Conservation (phyloP, 2,888 invertebrate species). For the Drosophila anomalata region DNA sequence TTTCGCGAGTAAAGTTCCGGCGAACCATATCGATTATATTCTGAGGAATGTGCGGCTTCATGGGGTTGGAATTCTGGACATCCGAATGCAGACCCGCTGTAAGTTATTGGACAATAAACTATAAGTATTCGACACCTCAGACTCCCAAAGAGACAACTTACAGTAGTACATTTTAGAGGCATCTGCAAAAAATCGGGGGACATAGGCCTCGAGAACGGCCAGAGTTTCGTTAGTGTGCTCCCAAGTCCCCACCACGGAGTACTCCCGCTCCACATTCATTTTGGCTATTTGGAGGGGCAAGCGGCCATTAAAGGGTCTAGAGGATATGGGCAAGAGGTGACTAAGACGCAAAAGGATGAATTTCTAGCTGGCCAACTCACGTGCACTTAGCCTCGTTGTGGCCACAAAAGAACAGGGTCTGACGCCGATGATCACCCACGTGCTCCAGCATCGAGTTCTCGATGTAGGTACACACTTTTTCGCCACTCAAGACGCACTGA, state of each 20-base stretch:
- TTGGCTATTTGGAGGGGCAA: constrained; percentile 93
- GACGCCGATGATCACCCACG: constrained; percentile 93
- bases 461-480: constrained; percentile 91
- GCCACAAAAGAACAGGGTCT: constrained; percentile 95
- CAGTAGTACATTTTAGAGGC: constrained; percentile 87
- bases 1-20: constrained; percentile 93
- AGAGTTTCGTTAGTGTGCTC: constrained; percentile 94
- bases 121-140: not conserved
- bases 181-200: constrained; percentile 92
- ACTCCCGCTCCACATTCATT: constrained; percentile 92
- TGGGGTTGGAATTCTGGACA: constrained; percentile 91
- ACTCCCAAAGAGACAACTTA: constrained; percentile 84
- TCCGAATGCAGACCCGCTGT: constrained; percentile 82
- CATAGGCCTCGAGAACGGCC: constrained; percentile 92
- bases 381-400: constrained; percentile 91
- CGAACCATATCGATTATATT: constrained; percentile 92
- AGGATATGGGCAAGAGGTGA: not conserved
- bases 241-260: constrained; percentile 94
- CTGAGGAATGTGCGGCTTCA: constrained; percentile 93
- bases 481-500: constrained; percentile 91
- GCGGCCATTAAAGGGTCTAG: constrained; percentile 92
- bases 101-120: constrained; percentile 34
- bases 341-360: constrained; percentile 2
- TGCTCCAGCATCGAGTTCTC: constrained; percentile 92
- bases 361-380: constrained; percentile 84